phyloP scores from a whole-genome alignment of 1,140 invertebrate species.

The Cherax quadricarinatus region DNA sequence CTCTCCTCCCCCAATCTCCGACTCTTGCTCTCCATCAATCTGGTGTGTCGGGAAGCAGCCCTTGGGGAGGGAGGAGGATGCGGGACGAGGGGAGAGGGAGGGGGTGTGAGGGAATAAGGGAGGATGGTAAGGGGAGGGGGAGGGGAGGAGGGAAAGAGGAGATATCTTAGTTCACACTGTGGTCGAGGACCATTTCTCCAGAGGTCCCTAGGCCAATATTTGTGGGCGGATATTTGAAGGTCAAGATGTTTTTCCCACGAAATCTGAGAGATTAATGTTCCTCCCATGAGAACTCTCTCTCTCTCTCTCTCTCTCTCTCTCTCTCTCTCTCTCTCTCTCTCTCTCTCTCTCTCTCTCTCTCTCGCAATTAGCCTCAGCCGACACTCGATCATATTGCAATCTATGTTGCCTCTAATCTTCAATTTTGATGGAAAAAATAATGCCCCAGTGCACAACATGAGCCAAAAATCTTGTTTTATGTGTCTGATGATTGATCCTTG shows the following conservation, averaged over 20 bases:
- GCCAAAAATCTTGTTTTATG: no score
- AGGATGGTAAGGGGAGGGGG: no score
- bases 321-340: neutral
- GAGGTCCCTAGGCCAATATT: neutral
- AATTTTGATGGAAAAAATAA: no score
- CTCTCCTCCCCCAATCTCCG: neutral
- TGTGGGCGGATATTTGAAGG: constrained; percentile 12
- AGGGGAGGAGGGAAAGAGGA: neutral
- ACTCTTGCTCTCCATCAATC: neutral
- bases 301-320: neutral
- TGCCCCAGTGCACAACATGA: no score
- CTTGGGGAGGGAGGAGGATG: no score
- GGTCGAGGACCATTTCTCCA: neutral
- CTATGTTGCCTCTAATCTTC: no score
- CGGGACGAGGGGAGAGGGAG: no score
- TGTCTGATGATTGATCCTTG: no score
- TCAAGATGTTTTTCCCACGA: neutral
- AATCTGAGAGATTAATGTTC: neutral
- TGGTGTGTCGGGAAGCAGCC: neutral
- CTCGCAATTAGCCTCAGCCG: no score
- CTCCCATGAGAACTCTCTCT: neutral
- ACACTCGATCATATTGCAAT: no score
- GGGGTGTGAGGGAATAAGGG: no score
- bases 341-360: neutral
- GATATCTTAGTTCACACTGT: neutral